Evolutionary conservation across 2,888 invertebrate genomes (phyloP), one percentile per base, ranked within the genome.

Genomic region (Endomychus coccineus): DNA sequence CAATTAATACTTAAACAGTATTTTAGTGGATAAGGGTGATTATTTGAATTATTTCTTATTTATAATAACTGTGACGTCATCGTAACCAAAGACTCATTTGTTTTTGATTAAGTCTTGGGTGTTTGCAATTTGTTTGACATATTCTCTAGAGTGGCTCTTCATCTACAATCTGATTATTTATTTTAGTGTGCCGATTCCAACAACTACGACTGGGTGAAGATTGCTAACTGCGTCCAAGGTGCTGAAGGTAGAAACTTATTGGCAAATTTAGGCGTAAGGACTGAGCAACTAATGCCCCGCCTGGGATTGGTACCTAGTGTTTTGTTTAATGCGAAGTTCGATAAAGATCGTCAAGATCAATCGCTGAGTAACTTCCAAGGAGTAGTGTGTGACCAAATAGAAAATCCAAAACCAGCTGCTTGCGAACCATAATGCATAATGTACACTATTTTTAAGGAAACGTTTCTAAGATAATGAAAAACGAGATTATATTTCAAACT

Each of bases 111-210:
- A n/a, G n/a, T n/a, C n/a, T n/a, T n/a, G n/a, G n/a, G n/a, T n/a
- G n/a, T n/a, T n/a, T n/a, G n/a, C n/a, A n/a, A n/a, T n/a, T n/a
- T n/a, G n/a, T n/a, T n/a, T n/a, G n/a, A n/a, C n/a, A n/a, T n/a
- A n/a, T n/a, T n/a, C n/a, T n/a, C n/a, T n/a, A n/a, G n/a, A n/a
- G n/a, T n/a, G n/a, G n/a, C n/a, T n/a, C n/a, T n/a, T n/a, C n/a
- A n/a, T n/a, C n/a, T 19, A 19, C 6, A 19, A 19, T 19, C n/a
- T 19, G n/a, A 25, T 9, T 27, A n/a, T 19, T 21, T 3, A 3
- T 36, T 36, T 27, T 19, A 38, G 38, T 38, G 38, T 24, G 38
- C 38, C n/a, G 17, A 5, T 10, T 2, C 14, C 4, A 28, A 33
- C 16, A 30, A 24, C 5, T 38, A 33, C 17, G 10, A 38, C 10